Evolutionary conservation across 2,888 invertebrate genomes (phyloP), one percentile per base, ranked within the genome.

Genomic region (Tortrix viridana): DNA sequence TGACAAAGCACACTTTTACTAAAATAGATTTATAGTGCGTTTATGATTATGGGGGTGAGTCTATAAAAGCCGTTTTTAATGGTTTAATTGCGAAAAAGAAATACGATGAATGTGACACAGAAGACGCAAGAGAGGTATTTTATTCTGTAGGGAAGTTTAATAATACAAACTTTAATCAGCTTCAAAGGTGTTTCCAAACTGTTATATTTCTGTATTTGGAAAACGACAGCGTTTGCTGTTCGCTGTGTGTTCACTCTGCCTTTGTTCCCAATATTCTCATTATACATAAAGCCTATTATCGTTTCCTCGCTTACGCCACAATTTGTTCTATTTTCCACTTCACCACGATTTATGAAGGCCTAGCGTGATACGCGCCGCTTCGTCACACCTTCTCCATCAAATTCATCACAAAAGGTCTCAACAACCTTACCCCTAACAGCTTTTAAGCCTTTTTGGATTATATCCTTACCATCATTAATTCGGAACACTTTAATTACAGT

Each of bases 351-450:
- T 63, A 63, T 63, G 63, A 63, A 63, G 43, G 47, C 26, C 41
- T 63, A 44, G 63, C 63, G 63, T 63, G 63, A 53, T 63, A 57
- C 41, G 16, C 47, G 18, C 46, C 63, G 48, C 57, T 63, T 38
- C 57, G 58, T 63, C 63, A 63, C 57, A 63, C 63, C 56, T 60
- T 54, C 44, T 32, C 19, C 55, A 62, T 57, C 62, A 62, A 62
- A 52, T 57, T 52, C 37, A 47, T 37, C 43, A 26, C 26, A 18
- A 5, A 57, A n/a, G 22, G 12, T 20, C 53, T 22, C 14, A 44
- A 23, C 20, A 23, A 18, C 26, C 18, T 19, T 38, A 47, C 22
- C 4, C 22, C 14, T 23, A 53, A n/a, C 12, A n/a, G 19, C n/a
- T 20, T 50, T n/a, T 16, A n/a, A 19, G 9, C 14, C 37, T 18